These are phyloP conservation scores for Equus quagga DNA, from an alignment of 2,113 vertebrate genomes.

Conservation along the genomic window DNA sequence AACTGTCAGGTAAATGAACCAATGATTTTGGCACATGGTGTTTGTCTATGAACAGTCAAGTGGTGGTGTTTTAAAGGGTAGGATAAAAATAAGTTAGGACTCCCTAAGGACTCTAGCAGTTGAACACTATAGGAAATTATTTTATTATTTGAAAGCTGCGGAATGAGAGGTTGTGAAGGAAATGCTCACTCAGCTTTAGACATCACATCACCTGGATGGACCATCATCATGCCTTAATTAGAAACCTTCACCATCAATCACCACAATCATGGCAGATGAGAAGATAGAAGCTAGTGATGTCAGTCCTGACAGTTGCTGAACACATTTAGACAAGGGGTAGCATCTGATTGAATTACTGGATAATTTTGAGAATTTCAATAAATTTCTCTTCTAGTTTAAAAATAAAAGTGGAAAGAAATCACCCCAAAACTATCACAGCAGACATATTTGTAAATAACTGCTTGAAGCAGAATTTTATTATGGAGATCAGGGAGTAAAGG, in stretches of 20 bases:
- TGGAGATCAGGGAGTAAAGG: neutral
- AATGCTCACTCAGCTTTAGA: neutral
- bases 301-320: slow-evolving; percentile 47
- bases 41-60: neutral
- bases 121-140: neutral
- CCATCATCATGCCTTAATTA: slow-evolving; percentile 10
- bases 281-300: slow-evolving; percentile 62
- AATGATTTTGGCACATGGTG: neutral
- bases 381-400: slow-evolving; percentile 41
- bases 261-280: slow-evolving; percentile 61
- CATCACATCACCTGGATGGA: neutral
- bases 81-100: neutral
- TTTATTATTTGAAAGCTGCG: neutral
- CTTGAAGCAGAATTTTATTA: neutral
- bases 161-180: neutral
- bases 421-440: neutral
- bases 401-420: slow-evolving; percentile 31
- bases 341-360: slow-evolving; percentile 16
- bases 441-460: neutral
- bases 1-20: slow-evolving; percentile 35
- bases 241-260: slow-evolving; percentile 57
- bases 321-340: slow-evolving; percentile 40
- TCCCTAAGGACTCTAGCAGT: neutral
- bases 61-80: neutral
- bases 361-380: slow-evolving; percentile 27